Evolutionary conservation across 2,888 invertebrate genomes (phyloP).

Genomic region (Dichetophora obliterata): DNA sequence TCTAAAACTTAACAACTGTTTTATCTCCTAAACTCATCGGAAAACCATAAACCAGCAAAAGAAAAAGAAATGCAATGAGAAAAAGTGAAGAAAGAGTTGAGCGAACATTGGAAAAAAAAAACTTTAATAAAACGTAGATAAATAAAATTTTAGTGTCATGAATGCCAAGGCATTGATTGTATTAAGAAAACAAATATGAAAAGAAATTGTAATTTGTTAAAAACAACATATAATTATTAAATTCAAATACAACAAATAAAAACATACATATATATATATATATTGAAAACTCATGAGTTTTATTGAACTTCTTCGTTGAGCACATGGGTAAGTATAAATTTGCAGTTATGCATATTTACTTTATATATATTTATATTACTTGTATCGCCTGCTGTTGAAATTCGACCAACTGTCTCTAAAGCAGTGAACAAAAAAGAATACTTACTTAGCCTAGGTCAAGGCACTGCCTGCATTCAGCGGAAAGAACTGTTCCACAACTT

Average conservation of each 20-base stretch:
- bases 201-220: slow-evolving; percentile 38
- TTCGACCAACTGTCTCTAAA: too few relatives aligned
- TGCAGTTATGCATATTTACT: too few relatives aligned
- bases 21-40: slow-evolving; percentile 34
- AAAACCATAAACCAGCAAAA: slow-evolving; percentile 2
- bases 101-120: slow-evolving; percentile 8
- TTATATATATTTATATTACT: too few relatives aligned
- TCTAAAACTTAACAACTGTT: slow-evolving; percentile 24
- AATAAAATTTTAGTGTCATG: slow-evolving; percentile 15
- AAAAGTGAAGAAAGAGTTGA: slow-evolving; percentile 9
- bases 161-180: slow-evolving; percentile 17
- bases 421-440: too few relatives aligned
- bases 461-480: too few relatives aligned
- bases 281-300: not conserved
- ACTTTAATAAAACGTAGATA: slow-evolving; percentile 2
- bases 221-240: slow-evolving; percentile 22
- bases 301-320: too few relatives aligned
- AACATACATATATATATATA: slow-evolving; percentile 3
- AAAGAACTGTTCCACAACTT: too few relatives aligned
- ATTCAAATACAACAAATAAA: slow-evolving; percentile 24
- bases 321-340: too few relatives aligned
- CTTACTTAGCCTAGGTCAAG: too few relatives aligned
- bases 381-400: too few relatives aligned
- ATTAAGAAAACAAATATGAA: slow-evolving; percentile 5
- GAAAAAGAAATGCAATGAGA: slow-evolving; percentile 13